phyloP scores from a whole-genome alignment of 1,140 invertebrate species.

The Pteromalus puparum region DNA sequence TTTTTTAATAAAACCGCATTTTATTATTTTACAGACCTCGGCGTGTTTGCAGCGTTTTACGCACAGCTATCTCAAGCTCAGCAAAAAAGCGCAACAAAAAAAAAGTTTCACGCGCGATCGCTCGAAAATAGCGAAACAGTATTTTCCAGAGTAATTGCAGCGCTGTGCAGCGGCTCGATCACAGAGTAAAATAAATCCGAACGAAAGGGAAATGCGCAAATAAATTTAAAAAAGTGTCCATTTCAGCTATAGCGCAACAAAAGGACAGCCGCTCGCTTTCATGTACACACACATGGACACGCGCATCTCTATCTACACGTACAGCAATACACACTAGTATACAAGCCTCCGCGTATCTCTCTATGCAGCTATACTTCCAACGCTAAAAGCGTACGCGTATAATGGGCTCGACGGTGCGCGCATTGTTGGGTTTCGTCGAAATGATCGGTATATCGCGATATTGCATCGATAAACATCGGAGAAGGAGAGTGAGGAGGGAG shows the following conservation, averaged over 20 bases:
- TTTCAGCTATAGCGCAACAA: not conserved
- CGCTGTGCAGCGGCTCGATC: not conserved
- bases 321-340: too few relatives aligned
- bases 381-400: constrained; percentile 49
- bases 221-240: not conserved
- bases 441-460: constrained; percentile 64
- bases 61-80: too few relatives aligned
- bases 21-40: too few relatives aligned
- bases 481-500: not conserved
- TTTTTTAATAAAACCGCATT: too few relatives aligned
- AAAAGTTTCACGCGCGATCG: not conserved
- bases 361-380: not conserved
- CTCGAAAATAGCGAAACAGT: not conserved
- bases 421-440: constrained; percentile 59
- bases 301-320: too few relatives aligned
- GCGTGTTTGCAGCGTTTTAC: too few relatives aligned
- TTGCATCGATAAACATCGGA: constrained; percentile 68
- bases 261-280: not conserved
- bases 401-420: constrained; percentile 47
- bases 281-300: not conserved
- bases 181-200: constrained; percentile 1
- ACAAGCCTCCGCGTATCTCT: not conserved
- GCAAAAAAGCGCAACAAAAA: not conserved
- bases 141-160: not conserved
- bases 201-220: not conserved